Conservation (phyloP, 2,113 vertebrate species). For the Brachionichthys hirsutus region DNA sequence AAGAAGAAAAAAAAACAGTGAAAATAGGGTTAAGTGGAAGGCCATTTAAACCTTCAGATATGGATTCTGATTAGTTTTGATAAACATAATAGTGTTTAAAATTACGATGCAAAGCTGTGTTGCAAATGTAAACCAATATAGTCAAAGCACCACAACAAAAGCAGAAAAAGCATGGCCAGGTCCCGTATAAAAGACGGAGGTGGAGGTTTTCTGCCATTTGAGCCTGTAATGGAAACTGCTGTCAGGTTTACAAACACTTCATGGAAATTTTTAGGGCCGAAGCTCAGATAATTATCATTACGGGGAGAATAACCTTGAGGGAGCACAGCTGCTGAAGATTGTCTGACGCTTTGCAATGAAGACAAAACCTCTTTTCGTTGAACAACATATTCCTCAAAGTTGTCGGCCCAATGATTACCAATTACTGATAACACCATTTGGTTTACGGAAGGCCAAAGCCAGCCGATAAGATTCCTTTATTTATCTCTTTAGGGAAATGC, state of each 20-base stretch:
- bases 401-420: slow-evolving; percentile 9
- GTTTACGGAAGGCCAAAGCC: too few species aligned
- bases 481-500: too few species aligned
- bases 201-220: slow-evolving; percentile 8
- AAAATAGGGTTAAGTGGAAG: neutral
- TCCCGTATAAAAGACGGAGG: neutral
- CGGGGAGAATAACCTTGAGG: slow-evolving; percentile 1
- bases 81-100: neutral
- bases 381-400: slow-evolving; percentile 2
- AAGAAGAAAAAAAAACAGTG: too few species aligned
- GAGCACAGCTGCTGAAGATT: slow-evolving; percentile 9
- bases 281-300: slow-evolving; percentile 36
- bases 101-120: neutral
- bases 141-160: too few species aligned
- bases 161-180: too few species aligned
- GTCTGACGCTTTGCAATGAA: neutral
- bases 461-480: too few species aligned
- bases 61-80: neutral
- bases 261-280: slow-evolving; percentile 15
- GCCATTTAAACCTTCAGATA: too few species aligned
- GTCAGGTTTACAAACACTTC: slow-evolving; percentile 5
- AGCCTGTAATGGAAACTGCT: slow-evolving; percentile 20
- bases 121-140: neutral
- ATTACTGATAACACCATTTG: slow-evolving; percentile 8
- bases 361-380: neutral